Conservation (phyloP, 2,113 vertebrate species). For the Tupaia chinensis region DNA sequence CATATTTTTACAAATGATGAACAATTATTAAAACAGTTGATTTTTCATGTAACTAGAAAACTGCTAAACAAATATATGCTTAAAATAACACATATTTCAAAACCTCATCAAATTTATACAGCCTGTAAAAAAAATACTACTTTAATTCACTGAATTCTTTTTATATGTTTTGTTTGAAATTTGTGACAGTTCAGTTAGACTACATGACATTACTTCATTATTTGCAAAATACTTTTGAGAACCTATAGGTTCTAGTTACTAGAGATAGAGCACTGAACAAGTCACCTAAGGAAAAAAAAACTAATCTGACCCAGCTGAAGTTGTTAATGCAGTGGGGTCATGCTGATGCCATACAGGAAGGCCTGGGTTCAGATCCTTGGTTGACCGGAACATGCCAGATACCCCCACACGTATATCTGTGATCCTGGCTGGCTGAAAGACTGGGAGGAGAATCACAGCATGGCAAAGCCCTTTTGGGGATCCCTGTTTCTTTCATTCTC, state of each 20-base stretch:
- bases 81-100: neutral
- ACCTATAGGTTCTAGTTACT: neutral
- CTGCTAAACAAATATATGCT: neutral
- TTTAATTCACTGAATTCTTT: neutral
- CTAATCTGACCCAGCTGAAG: too few relatives aligned
- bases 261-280: neutral
- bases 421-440: too few relatives aligned
- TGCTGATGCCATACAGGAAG: too few relatives aligned
- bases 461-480: too few relatives aligned
- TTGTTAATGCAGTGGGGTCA: too few relatives aligned
- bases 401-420: too few relatives aligned
- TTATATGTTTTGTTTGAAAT: neutral
- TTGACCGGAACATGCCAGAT: too few relatives aligned
- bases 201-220: neutral
- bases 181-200: neutral
- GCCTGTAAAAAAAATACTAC: neutral
- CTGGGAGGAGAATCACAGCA: too few relatives aligned
- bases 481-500: too few relatives aligned
- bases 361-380: too few relatives aligned
- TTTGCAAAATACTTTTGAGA: constrained; percentile 10
- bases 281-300: neutral
- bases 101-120: neutral
- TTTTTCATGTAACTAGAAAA: constrained; percentile 11
- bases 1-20: neutral
- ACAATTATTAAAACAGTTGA: neutral